Percentiles rank a stretch among this genome's conserved stretches.
Conservation (phyloP, 2,113 vertebrate genomes). For the Lampris megalopsis region DNA sequence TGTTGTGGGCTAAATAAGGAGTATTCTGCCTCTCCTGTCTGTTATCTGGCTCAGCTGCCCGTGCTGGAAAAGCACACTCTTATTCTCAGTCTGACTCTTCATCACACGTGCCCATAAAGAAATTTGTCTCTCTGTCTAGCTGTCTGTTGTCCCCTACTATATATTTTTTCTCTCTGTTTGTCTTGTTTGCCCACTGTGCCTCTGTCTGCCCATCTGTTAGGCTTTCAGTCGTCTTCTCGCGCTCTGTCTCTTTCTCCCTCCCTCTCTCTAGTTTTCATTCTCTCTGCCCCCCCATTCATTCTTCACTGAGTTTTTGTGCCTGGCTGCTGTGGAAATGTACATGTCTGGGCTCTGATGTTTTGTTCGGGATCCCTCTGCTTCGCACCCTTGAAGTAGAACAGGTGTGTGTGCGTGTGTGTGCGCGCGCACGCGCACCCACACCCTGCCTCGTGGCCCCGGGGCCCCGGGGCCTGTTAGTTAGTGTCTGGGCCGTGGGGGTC, state of each 20-base stretch:
- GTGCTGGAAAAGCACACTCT: background rate
- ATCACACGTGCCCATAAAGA: background rate
- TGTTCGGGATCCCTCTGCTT: constrained; percentile 39
- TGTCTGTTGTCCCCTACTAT: background rate
- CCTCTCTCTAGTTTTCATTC: background rate
- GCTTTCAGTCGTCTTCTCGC: constrained; percentile 4
- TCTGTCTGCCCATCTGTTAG: constrained; percentile 4
- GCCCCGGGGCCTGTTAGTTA: constrained; percentile 58
- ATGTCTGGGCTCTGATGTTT: constrained; percentile 26
- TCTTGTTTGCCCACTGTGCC: constrained; percentile 2
- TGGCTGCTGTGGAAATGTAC: constrained; percentile 30
- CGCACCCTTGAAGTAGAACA: constrained; percentile 33
- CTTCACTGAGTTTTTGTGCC: background rate
- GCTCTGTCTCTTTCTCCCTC: background rate
- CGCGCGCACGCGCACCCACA: background rate
- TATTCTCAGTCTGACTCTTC: background rate
- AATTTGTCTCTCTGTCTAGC: constrained; percentile 2
- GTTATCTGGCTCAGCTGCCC: background rate
- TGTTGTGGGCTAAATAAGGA: background rate
- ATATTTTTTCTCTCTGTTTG: background rate
- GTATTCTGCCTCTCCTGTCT: background rate
- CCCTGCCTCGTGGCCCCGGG: constrained; percentile 44
- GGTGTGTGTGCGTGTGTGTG: constrained; percentile 3
- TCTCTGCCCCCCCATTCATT: background rate
- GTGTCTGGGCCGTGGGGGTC: constrained; percentile 68